Conservation (phyloP, 2,797 vertebrate genomes). For the Argyrosomus regius region DNA sequence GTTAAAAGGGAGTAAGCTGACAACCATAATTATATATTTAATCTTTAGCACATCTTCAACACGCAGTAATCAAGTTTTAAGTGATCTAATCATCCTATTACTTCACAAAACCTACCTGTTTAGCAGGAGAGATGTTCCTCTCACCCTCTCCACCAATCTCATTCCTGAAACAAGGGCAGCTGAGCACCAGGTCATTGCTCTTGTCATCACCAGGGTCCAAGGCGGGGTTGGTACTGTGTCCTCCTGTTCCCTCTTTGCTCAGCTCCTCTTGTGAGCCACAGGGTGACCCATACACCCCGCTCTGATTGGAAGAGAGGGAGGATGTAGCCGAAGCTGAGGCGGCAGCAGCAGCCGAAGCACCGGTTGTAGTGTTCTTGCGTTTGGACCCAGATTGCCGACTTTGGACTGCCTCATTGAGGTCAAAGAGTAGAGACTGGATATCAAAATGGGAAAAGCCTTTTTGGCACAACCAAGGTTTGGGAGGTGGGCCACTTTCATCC, state of each 20-base stretch:
- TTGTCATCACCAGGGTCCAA: constrained; percentile 98
- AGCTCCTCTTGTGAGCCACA: constrained; percentile 98
- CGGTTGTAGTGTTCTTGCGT: constrained; percentile 98
- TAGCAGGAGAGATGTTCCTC: constrained; percentile 93
- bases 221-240: constrained; percentile 77
- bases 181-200: constrained; percentile 97
- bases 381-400: constrained; percentile 94
- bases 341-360: constrained; percentile 95
- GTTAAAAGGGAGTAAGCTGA: constrained; percentile 10
- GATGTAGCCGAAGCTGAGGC: constrained; percentile 92
- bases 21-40: not conserved
- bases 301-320: constrained; percentile 92
- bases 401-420: constrained; percentile 93
- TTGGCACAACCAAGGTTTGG: constrained; percentile 95
- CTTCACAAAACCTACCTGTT: constrained; percentile 75
- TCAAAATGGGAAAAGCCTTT: constrained; percentile 98
- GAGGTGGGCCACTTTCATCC: constrained; percentile 85
- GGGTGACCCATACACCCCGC: constrained; percentile 91
- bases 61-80: not conserved
- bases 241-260: constrained; percentile 90
- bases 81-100: not conserved
- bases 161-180: constrained; percentile 98
- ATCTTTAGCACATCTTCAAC: constrained; percentile 10
- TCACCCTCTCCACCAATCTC: constrained; percentile 98
- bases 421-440: constrained; percentile 96